phyloP scores from a whole-genome alignment of 2,113 vertebrate species.

The Micronycteris hirsuta region DNA sequence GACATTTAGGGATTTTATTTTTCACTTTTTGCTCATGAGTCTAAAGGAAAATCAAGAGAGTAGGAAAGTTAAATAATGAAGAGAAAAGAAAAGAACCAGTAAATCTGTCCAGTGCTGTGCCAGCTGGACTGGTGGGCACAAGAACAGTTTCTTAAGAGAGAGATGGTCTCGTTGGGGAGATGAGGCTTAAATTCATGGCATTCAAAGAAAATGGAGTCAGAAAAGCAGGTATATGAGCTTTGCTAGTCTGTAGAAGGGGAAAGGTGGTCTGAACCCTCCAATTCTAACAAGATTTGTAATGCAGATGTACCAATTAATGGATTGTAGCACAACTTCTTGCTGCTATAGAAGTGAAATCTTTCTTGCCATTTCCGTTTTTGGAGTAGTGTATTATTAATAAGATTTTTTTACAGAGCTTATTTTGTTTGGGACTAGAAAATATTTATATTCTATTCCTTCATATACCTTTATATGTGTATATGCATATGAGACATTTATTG shows the following conservation, averaged over 20 bases:
- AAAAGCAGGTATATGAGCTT: neutral
- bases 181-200: neutral
- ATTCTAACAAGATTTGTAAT: neutral
- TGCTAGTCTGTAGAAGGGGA: neutral
- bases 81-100: neutral
- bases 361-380: neutral
- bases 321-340: neutral
- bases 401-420: neutral
- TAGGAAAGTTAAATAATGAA: neutral
- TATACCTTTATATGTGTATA: neutral
- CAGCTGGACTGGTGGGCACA: neutral
- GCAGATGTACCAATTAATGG: neutral
- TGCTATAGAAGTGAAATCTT: neutral
- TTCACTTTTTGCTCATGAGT: neutral
- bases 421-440: neutral
- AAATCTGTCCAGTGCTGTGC: neutral
- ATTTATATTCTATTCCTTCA: neutral
- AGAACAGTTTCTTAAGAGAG: neutral
- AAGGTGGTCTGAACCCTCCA: neutral
- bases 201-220: neutral
- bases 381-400: neutral
- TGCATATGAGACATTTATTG: too few relatives aligned
- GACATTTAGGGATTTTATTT: neutral
- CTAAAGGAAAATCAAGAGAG: neutral
- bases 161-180: neutral